Evolutionary conservation across 2,888 invertebrate genomes (phyloP).

Genomic region (Malthinus seriepunctatus): DNA sequence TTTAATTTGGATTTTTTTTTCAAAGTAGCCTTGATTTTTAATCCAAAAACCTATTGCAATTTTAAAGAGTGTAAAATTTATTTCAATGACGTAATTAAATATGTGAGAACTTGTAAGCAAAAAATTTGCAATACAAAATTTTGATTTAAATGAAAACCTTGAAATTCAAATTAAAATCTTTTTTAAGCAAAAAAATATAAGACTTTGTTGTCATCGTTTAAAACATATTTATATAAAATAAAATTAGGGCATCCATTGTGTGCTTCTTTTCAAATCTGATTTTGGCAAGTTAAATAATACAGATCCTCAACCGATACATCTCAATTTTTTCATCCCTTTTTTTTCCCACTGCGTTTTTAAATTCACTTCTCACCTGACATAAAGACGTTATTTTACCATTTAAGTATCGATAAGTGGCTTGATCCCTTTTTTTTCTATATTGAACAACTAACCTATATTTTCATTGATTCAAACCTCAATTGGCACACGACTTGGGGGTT

Average conservation of each 20-base stretch:
- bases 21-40: too few species aligned
- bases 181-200: too few species aligned
- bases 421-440: constrained; percentile 16
- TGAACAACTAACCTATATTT: constrained; percentile 30
- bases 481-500: constrained; percentile 27
- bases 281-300: constrained; percentile 22
- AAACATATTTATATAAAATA: constrained; percentile 5
- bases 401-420: constrained; percentile 32
- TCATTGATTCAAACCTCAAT: constrained; percentile 29
- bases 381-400: constrained; percentile 29
- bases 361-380: constrained; percentile 23
- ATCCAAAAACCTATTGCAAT: too few species aligned
- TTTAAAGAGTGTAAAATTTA: too few species aligned
- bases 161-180: not conserved
- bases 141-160: constrained; percentile 2
- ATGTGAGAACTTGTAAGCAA: not conserved
- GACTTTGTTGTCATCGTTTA: not conserved
- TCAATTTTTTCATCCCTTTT: constrained; percentile 17
- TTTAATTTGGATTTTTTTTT: too few species aligned
- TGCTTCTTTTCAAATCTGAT: constrained; percentile 12
- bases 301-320: constrained; percentile 22
- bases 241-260: constrained; percentile 1
- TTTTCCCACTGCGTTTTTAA: constrained; percentile 16
- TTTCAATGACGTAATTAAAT: constrained; percentile 2
- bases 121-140: constrained; percentile 1